Evolutionary conservation across 2,113 vertebrate genomes (phyloP).

Genomic region (Hippopotamus amphibius): DNA sequence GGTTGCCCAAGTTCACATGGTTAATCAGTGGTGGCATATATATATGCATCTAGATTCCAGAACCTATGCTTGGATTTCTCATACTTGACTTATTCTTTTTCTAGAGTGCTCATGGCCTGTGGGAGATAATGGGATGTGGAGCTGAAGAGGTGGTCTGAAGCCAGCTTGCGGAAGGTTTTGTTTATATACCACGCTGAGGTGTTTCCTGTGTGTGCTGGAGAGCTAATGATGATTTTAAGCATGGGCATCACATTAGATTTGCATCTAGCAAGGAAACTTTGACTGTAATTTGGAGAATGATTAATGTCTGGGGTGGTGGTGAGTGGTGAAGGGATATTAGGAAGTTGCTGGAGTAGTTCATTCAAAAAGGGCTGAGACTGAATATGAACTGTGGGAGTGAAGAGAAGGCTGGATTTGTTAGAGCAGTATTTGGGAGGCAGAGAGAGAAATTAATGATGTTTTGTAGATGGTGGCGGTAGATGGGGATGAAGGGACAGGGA

Average conservation of each 20-base stretch:
- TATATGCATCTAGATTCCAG: background rate
- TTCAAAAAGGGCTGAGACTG: background rate
- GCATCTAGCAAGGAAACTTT: background rate
- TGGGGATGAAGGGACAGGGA: background rate
- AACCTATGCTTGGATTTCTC: background rate
- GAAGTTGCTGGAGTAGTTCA: background rate
- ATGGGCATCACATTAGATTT: background rate
- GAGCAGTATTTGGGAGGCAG: background rate
- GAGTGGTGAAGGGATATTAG: background rate
- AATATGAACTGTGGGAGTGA: background rate
- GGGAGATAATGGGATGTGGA: background rate
- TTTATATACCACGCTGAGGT: background rate
- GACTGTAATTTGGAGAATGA: background rate
- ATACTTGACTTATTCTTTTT: background rate
- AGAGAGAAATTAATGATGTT: background rate
- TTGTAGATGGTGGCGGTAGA: background rate
- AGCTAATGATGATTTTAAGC: background rate
- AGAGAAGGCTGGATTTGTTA: background rate
- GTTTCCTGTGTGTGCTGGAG: background rate
- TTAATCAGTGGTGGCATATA: background rate
- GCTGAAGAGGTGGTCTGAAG: background rate
- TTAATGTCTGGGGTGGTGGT: background rate
- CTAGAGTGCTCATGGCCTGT: background rate
- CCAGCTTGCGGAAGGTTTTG: background rate
- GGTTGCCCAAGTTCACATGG: background rate